phyloP scores from a whole-genome alignment of 2,797 vertebrate species.

The Arctocebus calabarensis region DNA sequence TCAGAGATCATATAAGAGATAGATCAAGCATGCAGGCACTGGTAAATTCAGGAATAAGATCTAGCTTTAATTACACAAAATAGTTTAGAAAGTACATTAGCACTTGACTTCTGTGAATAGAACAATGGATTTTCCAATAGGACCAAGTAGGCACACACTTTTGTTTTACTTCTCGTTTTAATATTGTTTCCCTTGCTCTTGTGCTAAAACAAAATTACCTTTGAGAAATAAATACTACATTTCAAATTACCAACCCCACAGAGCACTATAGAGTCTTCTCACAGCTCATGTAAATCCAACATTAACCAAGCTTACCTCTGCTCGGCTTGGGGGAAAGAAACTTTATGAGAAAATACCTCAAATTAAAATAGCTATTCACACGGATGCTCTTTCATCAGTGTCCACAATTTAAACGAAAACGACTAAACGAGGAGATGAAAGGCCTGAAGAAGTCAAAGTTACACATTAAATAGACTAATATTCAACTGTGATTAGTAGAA shows the following conservation, averaged over 20 bases:
- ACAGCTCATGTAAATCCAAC: conserved; percentile 47
- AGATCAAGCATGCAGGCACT: neutral
- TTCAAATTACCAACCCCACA: conserved; percentile 59
- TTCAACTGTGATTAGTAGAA: conserved; percentile 56
- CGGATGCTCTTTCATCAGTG: conserved; percentile 32
- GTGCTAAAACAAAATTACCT: conserved; percentile 68
- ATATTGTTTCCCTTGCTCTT: conserved; percentile 58
- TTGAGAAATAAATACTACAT: conserved; percentile 71
- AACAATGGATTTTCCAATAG: conserved; percentile 54
- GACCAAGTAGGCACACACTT: conserved; percentile 52
- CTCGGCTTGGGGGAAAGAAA: neutral
- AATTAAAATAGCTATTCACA: conserved; percentile 60
- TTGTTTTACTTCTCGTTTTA: conserved; percentile 71
- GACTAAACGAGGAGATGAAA: conserved; percentile 53
- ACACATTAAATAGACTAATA: conserved; percentile 48
- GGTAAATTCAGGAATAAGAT: neutral
- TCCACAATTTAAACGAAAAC: conserved; percentile 50
- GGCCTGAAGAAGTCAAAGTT: conserved; percentile 30
- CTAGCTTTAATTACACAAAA: conserved; percentile 46
- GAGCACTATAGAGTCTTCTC: conserved; percentile 12
- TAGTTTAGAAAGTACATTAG: conserved; percentile 61
- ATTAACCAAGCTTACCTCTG: conserved; percentile 50
- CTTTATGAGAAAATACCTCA: conserved; percentile 52
- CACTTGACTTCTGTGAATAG: conserved; percentile 56
- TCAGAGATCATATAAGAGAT: neutral